phyloP scores from a whole-genome alignment of 2,113 vertebrate species.

The Spilogale gracilis region DNA sequence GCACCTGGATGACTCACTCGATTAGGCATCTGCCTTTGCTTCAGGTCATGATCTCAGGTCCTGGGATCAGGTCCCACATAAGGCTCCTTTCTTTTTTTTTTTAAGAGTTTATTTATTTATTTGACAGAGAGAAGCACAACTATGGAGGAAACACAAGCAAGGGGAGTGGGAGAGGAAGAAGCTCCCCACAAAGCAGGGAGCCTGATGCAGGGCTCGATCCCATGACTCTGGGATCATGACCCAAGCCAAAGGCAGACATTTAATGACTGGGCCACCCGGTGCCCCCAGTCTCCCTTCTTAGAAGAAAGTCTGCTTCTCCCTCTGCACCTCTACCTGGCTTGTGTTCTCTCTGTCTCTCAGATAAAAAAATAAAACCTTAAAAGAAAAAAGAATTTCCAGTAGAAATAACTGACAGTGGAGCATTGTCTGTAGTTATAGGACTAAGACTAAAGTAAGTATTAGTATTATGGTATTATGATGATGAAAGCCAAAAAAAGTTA shows the following conservation, averaged over 20 bases:
- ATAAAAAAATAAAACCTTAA: background rate
- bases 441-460: background rate
- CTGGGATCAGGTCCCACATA: background rate
- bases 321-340: background rate
- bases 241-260: too few species aligned
- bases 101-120: too few species aligned
- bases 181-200: too few species aligned
- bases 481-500: background rate
- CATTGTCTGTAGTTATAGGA: background rate
- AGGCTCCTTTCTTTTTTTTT: too few species aligned
- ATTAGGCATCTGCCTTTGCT: background rate
- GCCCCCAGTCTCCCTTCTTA: too few species aligned
- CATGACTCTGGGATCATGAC: too few species aligned
- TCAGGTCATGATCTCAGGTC: background rate
- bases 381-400: background rate
- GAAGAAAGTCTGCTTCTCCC: background rate
- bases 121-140: too few species aligned
- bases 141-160: too few species aligned
- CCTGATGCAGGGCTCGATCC: too few species aligned
- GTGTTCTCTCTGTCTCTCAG: too few species aligned
- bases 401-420: background rate
- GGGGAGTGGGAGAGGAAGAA: too few species aligned
- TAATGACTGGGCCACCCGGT: too few species aligned
- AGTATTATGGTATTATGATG: background rate
- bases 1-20: background rate